phyloP scores from a whole-genome alignment of 1,140 invertebrate genomes.

The Heliothis virescens region DNA sequence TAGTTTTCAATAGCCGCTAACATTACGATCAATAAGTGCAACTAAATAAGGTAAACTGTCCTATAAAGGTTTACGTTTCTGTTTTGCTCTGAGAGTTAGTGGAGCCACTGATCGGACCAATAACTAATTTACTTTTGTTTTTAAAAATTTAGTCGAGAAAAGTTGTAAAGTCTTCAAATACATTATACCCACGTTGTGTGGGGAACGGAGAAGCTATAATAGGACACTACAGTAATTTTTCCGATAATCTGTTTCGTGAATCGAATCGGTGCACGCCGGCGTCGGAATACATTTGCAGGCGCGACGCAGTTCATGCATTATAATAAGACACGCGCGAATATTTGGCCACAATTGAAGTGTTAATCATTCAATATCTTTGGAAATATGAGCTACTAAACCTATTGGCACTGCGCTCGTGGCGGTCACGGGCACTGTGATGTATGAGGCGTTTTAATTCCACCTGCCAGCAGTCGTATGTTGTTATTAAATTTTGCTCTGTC shows the following conservation, averaged over 20 bases:
- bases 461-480: not conserved
- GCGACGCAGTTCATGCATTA: constrained; percentile 18
- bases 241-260: constrained; percentile 67
- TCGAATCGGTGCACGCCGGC: constrained; percentile 49
- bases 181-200: not conserved
- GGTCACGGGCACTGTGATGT: constrained; percentile 1
- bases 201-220: constrained; percentile 31
- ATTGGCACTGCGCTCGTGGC: too few relatives aligned
- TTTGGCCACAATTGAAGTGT: not conserved
- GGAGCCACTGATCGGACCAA: not conserved
- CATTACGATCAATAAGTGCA: not conserved
- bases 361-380: not conserved
- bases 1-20: not conserved
- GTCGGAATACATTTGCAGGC: constrained; percentile 21
- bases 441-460: constrained; percentile 17
- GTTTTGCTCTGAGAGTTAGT: not conserved
- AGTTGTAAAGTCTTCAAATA: constrained; percentile 10
- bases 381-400: not conserved
- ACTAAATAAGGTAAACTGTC: not conserved
- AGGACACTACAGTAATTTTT: constrained; percentile 59
- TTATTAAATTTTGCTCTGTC: not conserved
- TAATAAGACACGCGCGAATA: constrained; percentile 26
- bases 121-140: too few relatives aligned
- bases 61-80: too few relatives aligned
- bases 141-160: constrained; percentile 3